A percentile compares a stretch with the other conserved stretches of the same genome.
These are phyloP conservation scores for Selene dorsalis DNA, from an alignment of 2,797 vertebrate genomes.

Conservation along the genomic window DNA sequence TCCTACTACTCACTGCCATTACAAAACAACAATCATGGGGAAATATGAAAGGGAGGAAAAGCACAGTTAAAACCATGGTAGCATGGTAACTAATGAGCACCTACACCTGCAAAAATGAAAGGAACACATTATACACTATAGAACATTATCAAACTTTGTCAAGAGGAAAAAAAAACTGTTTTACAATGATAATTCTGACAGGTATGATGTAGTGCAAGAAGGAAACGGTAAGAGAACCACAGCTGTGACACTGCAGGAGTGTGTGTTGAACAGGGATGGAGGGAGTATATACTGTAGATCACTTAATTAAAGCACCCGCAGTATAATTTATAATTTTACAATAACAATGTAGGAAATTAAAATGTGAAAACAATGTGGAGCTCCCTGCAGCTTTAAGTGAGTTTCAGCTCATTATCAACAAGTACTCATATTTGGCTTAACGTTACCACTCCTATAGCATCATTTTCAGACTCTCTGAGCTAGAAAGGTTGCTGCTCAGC, in stretches of 20 bases:
- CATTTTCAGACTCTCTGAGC: background rate
- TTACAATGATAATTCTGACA: background rate
- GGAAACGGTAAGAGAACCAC: background rate
- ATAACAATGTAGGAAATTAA: background rate
- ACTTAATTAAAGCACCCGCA: background rate
- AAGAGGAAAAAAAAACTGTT: background rate
- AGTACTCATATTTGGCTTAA: background rate
- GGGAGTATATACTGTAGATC: background rate
- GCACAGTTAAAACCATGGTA: slow-evolving; percentile 3
- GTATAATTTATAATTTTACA: background rate
- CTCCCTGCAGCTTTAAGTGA: background rate
- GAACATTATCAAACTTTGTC: background rate
- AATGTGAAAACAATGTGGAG: background rate
- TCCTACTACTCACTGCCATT: background rate
- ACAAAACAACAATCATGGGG: too few species aligned
- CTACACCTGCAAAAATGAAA: background rate
- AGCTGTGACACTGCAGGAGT: background rate
- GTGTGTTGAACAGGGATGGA: background rate
- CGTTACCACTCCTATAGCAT: background rate
- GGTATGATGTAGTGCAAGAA: background rate
- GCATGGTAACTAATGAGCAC: background rate
- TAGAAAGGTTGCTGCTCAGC: background rate
- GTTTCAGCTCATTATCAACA: slow-evolving; percentile 4
- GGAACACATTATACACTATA: background rate
- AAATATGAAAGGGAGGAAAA: background rate